Percentiles rank a stretch among this genome's conserved stretches.
Conservation (phyloP, 2,113 vertebrate genomes). For the Rattus rattus region DNA sequence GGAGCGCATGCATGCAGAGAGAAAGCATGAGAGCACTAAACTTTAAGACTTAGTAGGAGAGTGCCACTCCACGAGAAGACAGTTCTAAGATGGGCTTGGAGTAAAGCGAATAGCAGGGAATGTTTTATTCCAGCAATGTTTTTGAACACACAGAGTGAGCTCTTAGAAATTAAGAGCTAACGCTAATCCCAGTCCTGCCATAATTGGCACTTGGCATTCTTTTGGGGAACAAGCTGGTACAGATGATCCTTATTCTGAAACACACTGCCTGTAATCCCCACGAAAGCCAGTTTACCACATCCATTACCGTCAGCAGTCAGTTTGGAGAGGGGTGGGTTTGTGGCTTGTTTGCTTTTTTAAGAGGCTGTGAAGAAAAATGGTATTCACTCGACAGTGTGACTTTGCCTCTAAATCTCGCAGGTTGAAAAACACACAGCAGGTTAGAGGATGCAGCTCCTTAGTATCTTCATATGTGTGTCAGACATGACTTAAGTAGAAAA, state of each 20-base stretch:
- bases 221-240: conserved; percentile 20
- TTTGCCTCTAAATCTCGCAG: not conserved
- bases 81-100: not conserved
- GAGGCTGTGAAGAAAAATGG: not conserved
- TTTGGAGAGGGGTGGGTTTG: conserved; percentile 8
- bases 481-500: not conserved
- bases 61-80: not conserved
- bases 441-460: not conserved
- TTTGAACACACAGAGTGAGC: conserved; percentile 18
- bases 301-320: conserved; percentile 25
- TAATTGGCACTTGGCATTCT: not conserved
- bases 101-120: not conserved
- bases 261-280: not conserved
- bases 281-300: conserved; percentile 31
- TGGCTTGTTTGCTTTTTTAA: not conserved
- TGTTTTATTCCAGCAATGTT: conserved; percentile 32
- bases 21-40: not conserved
- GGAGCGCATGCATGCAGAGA: not conserved
- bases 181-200: not conserved
- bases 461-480: not conserved
- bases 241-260: not conserved
- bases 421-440: not conserved
- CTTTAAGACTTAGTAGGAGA: not conserved
- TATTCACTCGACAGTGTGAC: not conserved
- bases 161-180: not conserved